These are phyloP conservation scores for Xiphophorus maculatus DNA, from an alignment of 2,113 vertebrate species.

Conservation along the genomic window DNA sequence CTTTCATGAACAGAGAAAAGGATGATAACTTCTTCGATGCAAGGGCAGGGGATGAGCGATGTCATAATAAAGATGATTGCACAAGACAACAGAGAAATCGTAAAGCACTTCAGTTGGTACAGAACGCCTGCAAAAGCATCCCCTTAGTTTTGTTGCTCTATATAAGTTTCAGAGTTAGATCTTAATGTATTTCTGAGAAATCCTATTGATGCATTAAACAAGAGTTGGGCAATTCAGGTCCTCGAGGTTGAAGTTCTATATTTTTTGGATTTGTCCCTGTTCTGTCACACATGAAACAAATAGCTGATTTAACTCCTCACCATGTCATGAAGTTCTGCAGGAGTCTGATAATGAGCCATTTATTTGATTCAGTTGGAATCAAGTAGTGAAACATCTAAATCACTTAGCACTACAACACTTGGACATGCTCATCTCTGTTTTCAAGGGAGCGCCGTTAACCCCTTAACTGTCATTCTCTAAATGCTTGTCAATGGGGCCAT, in stretches of 20 bases:
- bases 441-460: no score
- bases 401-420: neutral
- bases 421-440: neutral
- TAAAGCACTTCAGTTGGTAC: slow-evolving; percentile 18
- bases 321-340: neutral
- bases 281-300: neutral
- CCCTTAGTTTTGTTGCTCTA: neutral
- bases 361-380: neutral
- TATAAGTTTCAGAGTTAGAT: neutral
- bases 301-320: neutral
- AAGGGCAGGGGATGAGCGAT: slow-evolving; percentile 55
- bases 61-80: slow-evolving; percentile 61
- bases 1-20: slow-evolving; percentile 64
- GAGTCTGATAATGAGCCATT: neutral
- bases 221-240: neutral
- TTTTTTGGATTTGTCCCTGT: neutral
- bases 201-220: neutral
- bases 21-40: slow-evolving; percentile 52
- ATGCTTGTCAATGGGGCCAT: no score
- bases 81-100: slow-evolving; percentile 31
- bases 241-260: neutral
- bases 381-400: neutral
- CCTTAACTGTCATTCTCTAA: no score
- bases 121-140: neutral
- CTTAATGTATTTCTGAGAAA: neutral